A percentile compares a stretch with the other conserved stretches of the same genome.
These are phyloP conservation scores for Lasioglossum marginatum DNA, from an alignment of 2,888 invertebrate species.

Conservation along the genomic window DNA sequence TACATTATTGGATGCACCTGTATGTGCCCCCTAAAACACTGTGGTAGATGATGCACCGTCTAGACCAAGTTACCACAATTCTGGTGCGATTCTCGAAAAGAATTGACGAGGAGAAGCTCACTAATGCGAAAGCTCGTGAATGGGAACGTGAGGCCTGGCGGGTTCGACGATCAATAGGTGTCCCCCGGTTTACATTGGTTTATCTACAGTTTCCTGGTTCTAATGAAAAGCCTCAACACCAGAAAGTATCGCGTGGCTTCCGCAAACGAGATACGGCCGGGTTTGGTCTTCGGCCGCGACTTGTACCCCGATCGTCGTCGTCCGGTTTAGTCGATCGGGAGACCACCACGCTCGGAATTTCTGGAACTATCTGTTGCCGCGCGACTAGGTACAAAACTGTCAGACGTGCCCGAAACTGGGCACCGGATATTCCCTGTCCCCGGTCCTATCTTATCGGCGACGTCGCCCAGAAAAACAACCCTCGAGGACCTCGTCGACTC, in stretches of 20 bases:
- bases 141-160: neutral
- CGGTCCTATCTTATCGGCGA: conserved; percentile 76
- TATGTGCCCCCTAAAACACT: too few species aligned
- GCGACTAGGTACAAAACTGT: conserved; percentile 74
- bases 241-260: conserved; percentile 65
- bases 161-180: conserved; percentile 33
- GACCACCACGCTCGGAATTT: conserved; percentile 60
- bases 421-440: conserved; percentile 66
- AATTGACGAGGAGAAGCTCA: neutral
- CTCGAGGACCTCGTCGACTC: conserved; percentile 58
- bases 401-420: conserved; percentile 63
- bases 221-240: conserved; percentile 62
- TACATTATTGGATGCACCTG: too few species aligned
- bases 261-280: conserved; percentile 66
- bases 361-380: conserved; percentile 63
- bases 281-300: conserved; percentile 26
- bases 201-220: conserved; percentile 58
- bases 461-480: conserved; percentile 70
- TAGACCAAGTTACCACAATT: too few species aligned
- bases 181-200: conserved; percentile 40
- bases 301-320: conserved; percentile 50
- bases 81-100: neutral
- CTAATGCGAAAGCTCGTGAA: neutral
- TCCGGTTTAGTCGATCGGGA: conserved; percentile 38
- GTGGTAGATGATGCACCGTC: too few species aligned